Evolutionary conservation across 2,113 vertebrate genomes (phyloP), one percentile per base, ranked within the genome.

Genomic region (Pseudolaguvia tuberculata): DNA sequence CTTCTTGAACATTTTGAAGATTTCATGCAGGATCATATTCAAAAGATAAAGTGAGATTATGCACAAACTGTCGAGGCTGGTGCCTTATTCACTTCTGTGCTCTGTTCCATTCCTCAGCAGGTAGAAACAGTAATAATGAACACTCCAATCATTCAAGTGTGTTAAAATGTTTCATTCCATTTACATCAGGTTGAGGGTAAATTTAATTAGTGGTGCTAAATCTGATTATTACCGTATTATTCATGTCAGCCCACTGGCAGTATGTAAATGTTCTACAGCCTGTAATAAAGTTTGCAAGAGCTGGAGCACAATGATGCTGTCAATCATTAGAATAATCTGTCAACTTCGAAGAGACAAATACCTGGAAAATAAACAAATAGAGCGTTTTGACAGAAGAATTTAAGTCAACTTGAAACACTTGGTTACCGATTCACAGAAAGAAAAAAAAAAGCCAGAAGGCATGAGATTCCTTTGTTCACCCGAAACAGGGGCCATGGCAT

Each of bases 121-220:
- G 71, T 51, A 20, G 29, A 3, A 8, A 71, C 12, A 12, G 23
- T 23, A 42, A 42, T 71, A 71, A 71, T 55, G 21, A 71, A 70
- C 51, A 25, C 20, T 53, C n/a, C 10, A 50, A 25, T 39, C 35
- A 17, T 50, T 68, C 7, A 45, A 67, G 18, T 45, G 63, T 25
- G 27, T 73, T 66, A 48, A 47, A 75, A 57, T 25, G 27, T 50
- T 58, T 57, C 7, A 23, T 57, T 68, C 52, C 11, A 27, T 68
- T 68, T 23, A 50, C 58, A 42, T 73, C 72, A 35, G 50, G 50
- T 65, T 39, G 31, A 27, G 48, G 29, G 21, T 57, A 25, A 69
- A 76, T 52, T 69, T 15, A 59, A 76, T 76, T 69, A 75, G n/a
- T 11, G 39, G n/a, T 51, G 55, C 27, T 68, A 68, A 75, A 75